These are phyloP conservation scores for Trichomalopsis sarcophagae DNA, from an alignment of 1,140 invertebrate species.

Conservation along the genomic window DNA sequence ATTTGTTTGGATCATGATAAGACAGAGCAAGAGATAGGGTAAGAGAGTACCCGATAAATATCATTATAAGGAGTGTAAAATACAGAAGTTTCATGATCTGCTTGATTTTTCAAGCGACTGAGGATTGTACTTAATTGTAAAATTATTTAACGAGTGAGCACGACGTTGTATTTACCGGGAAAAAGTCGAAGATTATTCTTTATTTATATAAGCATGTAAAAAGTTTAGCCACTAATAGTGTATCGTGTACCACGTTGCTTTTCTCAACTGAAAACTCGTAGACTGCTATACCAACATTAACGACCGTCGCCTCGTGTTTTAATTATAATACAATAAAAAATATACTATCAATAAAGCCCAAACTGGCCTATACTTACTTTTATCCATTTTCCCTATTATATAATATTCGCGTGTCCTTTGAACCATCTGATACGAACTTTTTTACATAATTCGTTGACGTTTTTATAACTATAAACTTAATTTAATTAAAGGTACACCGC, in stretches of 20 bases:
- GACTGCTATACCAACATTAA: conserved; percentile 61
- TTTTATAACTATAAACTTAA: too few relatives aligned
- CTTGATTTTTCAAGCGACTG: conserved; percentile 44
- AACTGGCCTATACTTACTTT: neutral
- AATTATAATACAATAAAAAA: conserved; percentile 64
- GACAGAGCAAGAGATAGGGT: neutral
- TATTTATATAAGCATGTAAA: conserved; percentile 58
- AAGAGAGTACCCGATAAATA: conserved; percentile 45
- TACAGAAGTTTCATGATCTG: conserved; percentile 32
- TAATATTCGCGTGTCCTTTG: too few relatives aligned
- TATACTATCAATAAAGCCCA: conserved; percentile 53
- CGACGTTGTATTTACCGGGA: conserved; percentile 40
- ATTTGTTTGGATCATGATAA: conserved; percentile 51
- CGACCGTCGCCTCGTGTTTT: conserved; percentile 59
- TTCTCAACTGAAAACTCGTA: conserved; percentile 59
- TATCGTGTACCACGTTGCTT: conserved; percentile 62
- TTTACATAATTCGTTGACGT: too few relatives aligned
- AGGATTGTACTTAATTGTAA: conserved; percentile 51
- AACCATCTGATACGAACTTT: too few relatives aligned
- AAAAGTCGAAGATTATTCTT: conserved; percentile 55
- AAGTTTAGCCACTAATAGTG: conserved; percentile 52
- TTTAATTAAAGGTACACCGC: too few relatives aligned
- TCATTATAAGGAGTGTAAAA: conserved; percentile 32
- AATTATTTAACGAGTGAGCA: conserved; percentile 48
- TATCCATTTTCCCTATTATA: neutral